These are phyloP conservation scores for Microcebus murinus DNA, from an alignment of 2,113 vertebrate genomes.

Conservation along the genomic window DNA sequence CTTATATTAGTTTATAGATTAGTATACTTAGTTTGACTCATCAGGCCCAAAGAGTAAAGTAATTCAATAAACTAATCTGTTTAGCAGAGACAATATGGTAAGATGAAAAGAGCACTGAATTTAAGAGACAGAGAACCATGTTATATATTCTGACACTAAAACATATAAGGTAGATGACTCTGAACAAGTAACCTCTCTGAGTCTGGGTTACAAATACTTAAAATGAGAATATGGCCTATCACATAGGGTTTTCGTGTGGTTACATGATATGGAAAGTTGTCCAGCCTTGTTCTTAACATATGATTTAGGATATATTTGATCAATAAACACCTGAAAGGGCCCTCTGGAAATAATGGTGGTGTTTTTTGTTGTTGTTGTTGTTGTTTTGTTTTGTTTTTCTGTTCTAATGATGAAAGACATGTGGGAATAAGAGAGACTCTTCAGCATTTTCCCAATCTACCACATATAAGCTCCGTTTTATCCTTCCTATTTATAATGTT, in stretches of 20 bases:
- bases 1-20: not conserved
- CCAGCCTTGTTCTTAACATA: not conserved
- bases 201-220: not conserved
- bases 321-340: not conserved
- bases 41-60: not conserved
- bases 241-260: not conserved
- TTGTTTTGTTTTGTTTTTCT: not conserved
- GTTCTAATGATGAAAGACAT: not conserved
- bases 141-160: not conserved
- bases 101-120: not conserved
- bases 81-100: not conserved
- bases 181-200: not conserved
- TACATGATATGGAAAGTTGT: not conserved
- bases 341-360: not conserved
- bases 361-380: not conserved
- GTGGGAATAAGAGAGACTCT: fast-evolving
- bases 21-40: not conserved
- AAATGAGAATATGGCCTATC: not conserved
- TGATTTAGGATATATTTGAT: not conserved
- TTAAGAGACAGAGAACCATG: not conserved
- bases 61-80: not conserved
- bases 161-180: not conserved
- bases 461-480: not conserved
- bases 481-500: not conserved
- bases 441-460: not conserved